phyloP scores from a whole-genome alignment of 1,140 invertebrate genomes.

The Drosophila pruinosa region DNA sequence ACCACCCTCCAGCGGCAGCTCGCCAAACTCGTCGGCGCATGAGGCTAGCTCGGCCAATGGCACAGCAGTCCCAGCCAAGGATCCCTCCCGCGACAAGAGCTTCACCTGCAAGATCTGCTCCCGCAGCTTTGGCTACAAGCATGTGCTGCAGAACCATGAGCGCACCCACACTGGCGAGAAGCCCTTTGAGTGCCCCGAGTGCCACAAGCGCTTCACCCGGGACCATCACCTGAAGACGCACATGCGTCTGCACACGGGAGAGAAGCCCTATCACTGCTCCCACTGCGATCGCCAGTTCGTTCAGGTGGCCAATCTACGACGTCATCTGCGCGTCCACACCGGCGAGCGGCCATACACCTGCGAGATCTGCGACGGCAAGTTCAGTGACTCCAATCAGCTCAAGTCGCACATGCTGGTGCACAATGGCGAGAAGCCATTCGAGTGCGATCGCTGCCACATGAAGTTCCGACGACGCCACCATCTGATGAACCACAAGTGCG shows the following conservation, averaged over 20 bases:
- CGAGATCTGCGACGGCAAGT: constrained; percentile 93
- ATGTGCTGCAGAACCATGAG: constrained; percentile 97
- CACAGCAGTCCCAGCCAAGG: constrained; percentile 82
- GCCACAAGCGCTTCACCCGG: constrained; percentile 97
- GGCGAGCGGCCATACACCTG: constrained; percentile 97
- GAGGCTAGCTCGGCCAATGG: constrained; percentile 50
- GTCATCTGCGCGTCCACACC: constrained; percentile 97
- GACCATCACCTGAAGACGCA: constrained; percentile 97
- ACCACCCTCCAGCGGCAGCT: constrained; percentile 83
- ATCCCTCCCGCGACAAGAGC: constrained; percentile 88
- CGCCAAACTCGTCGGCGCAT: constrained; percentile 83
- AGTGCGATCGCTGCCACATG: constrained; percentile 89
- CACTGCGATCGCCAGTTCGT: constrained; percentile 96
- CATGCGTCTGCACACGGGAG: constrained; percentile 95
- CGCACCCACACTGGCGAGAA: constrained; percentile 98
- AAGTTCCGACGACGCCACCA: constrained; percentile 93
- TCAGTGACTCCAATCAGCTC: constrained; percentile 97
- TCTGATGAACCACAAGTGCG: constrained; percentile 93
- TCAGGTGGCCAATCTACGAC: constrained; percentile 95
- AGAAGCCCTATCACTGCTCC: constrained; percentile 95
- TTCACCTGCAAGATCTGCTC: constrained; percentile 95
- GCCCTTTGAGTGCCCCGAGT: constrained; percentile 97
- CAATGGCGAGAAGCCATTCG: constrained; percentile 94
- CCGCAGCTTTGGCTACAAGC: constrained; percentile 95
- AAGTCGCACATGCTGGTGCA: constrained; percentile 95